phyloP scores from a whole-genome alignment of 2,888 invertebrate genomes.

The Bellardia pandia region DNA sequence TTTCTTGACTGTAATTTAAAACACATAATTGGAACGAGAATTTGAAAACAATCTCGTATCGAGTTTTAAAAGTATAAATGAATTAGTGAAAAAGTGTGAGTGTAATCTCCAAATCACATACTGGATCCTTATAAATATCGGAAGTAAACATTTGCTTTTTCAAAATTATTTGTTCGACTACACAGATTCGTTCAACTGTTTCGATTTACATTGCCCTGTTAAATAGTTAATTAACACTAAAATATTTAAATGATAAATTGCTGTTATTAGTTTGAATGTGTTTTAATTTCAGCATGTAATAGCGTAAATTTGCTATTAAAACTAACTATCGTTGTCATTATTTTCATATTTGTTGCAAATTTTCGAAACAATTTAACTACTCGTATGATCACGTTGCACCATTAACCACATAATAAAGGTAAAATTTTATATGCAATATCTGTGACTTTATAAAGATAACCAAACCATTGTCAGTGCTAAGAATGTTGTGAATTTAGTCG shows the following conservation, averaged over 20 bases:
- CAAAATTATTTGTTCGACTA: too few relatives aligned
- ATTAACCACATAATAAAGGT: conserved; percentile 63
- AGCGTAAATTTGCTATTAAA: not conserved
- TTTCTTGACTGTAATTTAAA: too few relatives aligned
- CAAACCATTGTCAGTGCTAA: conserved; percentile 54
- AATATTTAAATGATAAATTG: not conserved
- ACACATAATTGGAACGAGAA: too few relatives aligned
- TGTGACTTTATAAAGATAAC: conserved; percentile 42
- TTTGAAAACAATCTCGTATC: too few relatives aligned
- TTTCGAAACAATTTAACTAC: conserved; percentile 37
- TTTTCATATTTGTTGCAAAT: conserved; percentile 18
- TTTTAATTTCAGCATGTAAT: not conserved
- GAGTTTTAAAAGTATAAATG: too few relatives aligned
- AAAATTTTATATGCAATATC: conserved; percentile 57
- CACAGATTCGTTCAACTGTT: too few relatives aligned
- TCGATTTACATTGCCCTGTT: too few relatives aligned
- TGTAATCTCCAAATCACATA: too few relatives aligned
- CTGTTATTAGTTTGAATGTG: not conserved
- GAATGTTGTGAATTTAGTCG: conserved; percentile 55
- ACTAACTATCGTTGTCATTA: conserved; percentile 29
- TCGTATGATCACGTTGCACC: conserved; percentile 15
- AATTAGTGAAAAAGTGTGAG: too few relatives aligned
- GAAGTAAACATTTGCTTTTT: too few relatives aligned
- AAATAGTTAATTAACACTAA: not conserved
- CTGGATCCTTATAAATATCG: too few relatives aligned